Percentiles rank a stretch among this genome's conserved stretches.
phyloP scores from a whole-genome alignment of 1,140 invertebrate genomes.

The Nilaparvata lugens region DNA sequence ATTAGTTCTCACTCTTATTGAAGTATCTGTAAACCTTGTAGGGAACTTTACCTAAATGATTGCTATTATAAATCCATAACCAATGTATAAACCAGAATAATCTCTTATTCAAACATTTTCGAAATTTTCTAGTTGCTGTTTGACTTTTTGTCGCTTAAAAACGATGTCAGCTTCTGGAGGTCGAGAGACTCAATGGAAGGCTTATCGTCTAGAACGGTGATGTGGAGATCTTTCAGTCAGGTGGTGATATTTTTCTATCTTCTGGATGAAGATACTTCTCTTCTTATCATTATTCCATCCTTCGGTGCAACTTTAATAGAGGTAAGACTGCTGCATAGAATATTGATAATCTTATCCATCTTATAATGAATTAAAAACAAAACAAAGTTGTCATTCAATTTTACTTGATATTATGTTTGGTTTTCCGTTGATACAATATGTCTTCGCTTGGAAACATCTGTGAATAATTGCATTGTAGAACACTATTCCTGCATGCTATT shows the following conservation, averaged over 20 bases:
- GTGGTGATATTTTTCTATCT: conserved; percentile 90
- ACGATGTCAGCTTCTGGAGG: conserved; percentile 93
- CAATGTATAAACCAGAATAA: too few species aligned
- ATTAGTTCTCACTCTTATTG: too few species aligned
- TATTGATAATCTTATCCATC: too few species aligned
- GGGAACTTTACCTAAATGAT: conserved; percentile 3
- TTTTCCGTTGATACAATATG: too few species aligned
- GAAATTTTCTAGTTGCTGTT: conserved; percentile 78
- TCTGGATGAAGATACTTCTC: conserved; percentile 83
- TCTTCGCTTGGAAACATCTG: too few species aligned
- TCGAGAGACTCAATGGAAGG: conserved; percentile 76
- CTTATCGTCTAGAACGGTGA: conserved; percentile 73
- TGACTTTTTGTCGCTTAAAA: conserved; percentile 96
- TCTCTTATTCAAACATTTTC: too few species aligned
- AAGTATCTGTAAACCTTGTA: too few species aligned
- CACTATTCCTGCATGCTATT: too few species aligned
- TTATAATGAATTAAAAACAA: too few species aligned
- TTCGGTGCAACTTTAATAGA: conserved; percentile 82
- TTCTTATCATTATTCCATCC: conserved; percentile 80
- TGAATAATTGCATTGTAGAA: too few species aligned
- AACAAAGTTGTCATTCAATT: too few species aligned
- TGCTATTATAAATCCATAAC: not conserved
- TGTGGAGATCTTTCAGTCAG: conserved; percentile 92
- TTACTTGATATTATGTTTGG: too few species aligned
- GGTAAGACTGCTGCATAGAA: conserved; percentile 36